A percentile compares a stretch with the other conserved stretches of the same genome.
These are phyloP conservation scores for Tenthredo notha DNA, from an alignment of 2,888 invertebrate genomes.

Conservation along the genomic window DNA sequence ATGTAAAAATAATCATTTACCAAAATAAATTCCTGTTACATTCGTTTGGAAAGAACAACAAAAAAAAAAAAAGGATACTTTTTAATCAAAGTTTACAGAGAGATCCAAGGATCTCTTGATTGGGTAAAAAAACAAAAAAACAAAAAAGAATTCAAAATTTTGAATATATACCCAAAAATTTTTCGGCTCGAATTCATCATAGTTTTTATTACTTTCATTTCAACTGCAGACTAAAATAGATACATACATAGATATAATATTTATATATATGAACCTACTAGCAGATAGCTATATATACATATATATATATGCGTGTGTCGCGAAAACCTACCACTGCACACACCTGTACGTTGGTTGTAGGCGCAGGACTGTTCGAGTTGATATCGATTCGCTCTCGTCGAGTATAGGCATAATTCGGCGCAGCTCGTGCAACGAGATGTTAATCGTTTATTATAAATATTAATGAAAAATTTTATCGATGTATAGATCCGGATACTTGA, in stretches of 20 bases:
- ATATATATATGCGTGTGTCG: not conserved
- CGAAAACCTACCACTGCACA: not conserved
- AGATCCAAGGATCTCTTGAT: too few relatives aligned
- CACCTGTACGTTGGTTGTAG: conserved; percentile 29
- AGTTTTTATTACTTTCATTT: not conserved
- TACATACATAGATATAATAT: too few relatives aligned
- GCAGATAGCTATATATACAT: too few relatives aligned
- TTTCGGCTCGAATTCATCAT: too few relatives aligned
- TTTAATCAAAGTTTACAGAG: too few relatives aligned
- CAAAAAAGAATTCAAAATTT: too few relatives aligned
- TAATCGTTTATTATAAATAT: conserved; percentile 29
- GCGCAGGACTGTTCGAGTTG: conserved; percentile 52
- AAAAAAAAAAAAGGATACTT: not conserved
- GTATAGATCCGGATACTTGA: not conserved
- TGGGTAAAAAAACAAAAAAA: too few relatives aligned
- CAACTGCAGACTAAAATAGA: not conserved
- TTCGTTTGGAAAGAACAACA: too few relatives aligned
- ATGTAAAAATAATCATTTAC: too few relatives aligned
- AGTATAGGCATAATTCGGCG: conserved; percentile 49
- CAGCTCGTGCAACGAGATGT: conserved; percentile 42
- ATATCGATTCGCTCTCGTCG: conserved; percentile 45
- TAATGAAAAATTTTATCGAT: not conserved
- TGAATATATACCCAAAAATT: too few relatives aligned
- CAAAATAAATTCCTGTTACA: too few relatives aligned
- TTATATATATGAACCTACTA: not conserved